phyloP scores from a whole-genome alignment of 2,888 invertebrate genomes.

The Tetropium fuscum region DNA sequence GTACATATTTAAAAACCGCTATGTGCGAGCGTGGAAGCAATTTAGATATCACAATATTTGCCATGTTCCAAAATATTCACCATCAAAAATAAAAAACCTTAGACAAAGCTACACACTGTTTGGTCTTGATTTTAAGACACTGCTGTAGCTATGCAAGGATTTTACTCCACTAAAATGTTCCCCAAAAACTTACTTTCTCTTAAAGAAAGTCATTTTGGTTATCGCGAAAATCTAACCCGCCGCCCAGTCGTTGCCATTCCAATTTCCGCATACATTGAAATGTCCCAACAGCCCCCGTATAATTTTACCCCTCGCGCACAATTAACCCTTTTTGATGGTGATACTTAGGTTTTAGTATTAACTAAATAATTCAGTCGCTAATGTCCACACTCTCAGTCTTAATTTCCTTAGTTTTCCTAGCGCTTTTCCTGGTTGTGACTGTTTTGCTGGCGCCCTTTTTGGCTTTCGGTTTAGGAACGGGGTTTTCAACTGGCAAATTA shows the following conservation, averaged over 20 bases:
- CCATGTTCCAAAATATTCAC: not conserved
- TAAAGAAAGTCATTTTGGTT: conserved; percentile 6
- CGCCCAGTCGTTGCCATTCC: too few species aligned
- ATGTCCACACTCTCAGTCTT: conserved; percentile 50
- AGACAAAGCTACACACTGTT: not conserved
- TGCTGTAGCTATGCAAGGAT: not conserved
- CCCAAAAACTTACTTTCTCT: conserved; percentile 1
- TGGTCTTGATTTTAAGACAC: too few species aligned
- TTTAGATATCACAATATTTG: not conserved
- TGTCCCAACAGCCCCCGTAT: too few species aligned
- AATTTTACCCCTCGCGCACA: too few species aligned
- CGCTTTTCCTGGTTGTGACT: conserved; percentile 52
- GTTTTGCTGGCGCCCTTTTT: conserved; percentile 40
- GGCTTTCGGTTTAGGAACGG: conserved; percentile 33
- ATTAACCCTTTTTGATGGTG: too few species aligned
- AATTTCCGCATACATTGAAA: too few species aligned
- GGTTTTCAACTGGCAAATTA: conserved; percentile 13
- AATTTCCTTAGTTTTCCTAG: conserved; percentile 46
- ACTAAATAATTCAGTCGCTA: conserved; percentile 50
- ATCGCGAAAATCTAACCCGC: too few species aligned
- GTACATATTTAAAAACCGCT: not conserved
- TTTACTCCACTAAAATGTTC: not conserved
- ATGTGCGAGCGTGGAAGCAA: not conserved
- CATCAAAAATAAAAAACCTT: not conserved
- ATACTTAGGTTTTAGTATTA: too few species aligned